phyloP scores from a whole-genome alignment of 2,888 invertebrate species.

The Poecilus cupreus region DNA sequence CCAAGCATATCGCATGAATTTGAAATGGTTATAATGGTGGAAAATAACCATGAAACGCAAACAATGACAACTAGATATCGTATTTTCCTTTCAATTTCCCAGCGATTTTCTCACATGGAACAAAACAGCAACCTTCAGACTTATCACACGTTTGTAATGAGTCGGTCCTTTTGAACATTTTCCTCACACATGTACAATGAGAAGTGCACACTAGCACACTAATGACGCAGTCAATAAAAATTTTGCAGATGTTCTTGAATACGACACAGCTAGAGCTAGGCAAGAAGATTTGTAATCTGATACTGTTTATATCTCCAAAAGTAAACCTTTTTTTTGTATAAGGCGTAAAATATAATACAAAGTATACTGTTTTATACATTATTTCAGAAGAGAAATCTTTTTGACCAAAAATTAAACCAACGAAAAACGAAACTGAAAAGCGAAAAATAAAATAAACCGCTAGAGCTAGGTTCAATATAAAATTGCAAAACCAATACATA shows the following conservation, averaged over 20 bases:
- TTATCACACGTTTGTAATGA: not conserved
- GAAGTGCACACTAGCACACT: not conserved
- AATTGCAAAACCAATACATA: too few species aligned
- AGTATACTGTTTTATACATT: too few species aligned
- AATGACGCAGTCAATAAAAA: not conserved
- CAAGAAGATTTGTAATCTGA: too few species aligned
- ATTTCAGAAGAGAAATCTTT: too few species aligned
- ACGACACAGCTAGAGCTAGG: too few species aligned
- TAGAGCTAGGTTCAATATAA: too few species aligned
- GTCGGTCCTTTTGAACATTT: not conserved
- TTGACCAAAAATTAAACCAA: too few species aligned
- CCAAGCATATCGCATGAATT: not conserved
- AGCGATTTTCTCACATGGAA: slow-evolving; percentile 13
- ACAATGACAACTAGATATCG: slow-evolving; percentile 2
- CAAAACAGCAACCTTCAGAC: not conserved
- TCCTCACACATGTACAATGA: not conserved
- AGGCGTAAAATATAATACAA: too few species aligned
- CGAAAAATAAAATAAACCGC: too few species aligned
- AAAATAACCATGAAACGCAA: slow-evolving; percentile 21
- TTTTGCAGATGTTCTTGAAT: not conserved
- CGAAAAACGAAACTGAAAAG: too few species aligned
- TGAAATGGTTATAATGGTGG: not conserved
- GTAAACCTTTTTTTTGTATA: too few species aligned
- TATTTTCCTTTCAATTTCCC: slow-evolving; percentile 15
- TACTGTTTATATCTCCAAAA: too few species aligned